Evolutionary conservation across 1,140 invertebrate species (phyloP).

Genomic region (Fragariocoptes setiger): DNA sequence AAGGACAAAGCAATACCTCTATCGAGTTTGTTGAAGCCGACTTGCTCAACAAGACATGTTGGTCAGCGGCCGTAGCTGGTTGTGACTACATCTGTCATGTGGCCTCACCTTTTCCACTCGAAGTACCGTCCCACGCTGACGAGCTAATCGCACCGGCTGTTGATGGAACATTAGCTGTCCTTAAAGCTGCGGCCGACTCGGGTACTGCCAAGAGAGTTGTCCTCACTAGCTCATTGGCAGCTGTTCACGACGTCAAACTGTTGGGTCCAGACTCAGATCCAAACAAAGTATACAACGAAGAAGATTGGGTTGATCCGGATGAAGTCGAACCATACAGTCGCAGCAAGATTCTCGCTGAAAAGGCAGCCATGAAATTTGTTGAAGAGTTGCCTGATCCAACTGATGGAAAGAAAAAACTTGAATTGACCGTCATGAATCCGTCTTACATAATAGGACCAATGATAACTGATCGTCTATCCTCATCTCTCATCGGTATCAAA

Average conservation of each 20-base stretch:
- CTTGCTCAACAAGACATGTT: conserved; percentile 15
- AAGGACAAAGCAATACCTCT: conserved; percentile 18
- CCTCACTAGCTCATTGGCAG: conserved; percentile 23
- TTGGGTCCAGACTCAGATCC: conserved; percentile 11
- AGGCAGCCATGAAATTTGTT: conserved; percentile 25
- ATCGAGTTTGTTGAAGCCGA: conserved; percentile 22
- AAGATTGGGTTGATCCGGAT: conserved; percentile 22
- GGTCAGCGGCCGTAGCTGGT: conserved; percentile 20
- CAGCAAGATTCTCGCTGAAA: conserved; percentile 24
- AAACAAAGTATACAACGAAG: conserved; percentile 20
- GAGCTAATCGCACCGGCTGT: conserved; percentile 22
- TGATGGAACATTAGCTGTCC: conserved; percentile 23
- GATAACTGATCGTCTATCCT: conserved; percentile 17
- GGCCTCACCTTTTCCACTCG: conserved; percentile 23
- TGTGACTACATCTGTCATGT: conserved; percentile 24
- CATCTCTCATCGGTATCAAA: conserved; percentile 17
- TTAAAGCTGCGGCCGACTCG: conserved; percentile 20
- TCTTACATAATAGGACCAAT: conserved; percentile 22
- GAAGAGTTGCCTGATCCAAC: conserved; percentile 18
- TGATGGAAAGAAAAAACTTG: conserved; percentile 19
- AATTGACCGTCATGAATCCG: conserved; percentile 23
- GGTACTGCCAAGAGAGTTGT: conserved; percentile 23
- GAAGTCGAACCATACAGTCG: conserved; percentile 19
- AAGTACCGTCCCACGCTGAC: conserved; percentile 15
- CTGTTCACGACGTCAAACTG: conserved; percentile 17